Evolutionary conservation across 1,140 invertebrate species (phyloP).

Genomic region (Grapholita molesta): DNA sequence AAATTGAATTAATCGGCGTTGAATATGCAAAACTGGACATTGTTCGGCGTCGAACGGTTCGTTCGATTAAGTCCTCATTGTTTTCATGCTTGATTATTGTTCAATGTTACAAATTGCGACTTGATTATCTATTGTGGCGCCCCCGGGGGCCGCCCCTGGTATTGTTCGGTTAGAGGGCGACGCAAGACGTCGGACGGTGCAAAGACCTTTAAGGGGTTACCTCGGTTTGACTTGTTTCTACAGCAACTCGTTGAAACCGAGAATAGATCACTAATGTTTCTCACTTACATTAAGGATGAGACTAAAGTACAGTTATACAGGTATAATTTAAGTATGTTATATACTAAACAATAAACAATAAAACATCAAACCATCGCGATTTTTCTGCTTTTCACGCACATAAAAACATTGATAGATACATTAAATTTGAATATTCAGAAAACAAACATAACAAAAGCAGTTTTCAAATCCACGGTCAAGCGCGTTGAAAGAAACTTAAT

Average conservation of each 20-base stretch:
- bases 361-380: too few relatives aligned
- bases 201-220: not conserved
- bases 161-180: not conserved
- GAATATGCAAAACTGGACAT: slow-evolving; percentile 65
- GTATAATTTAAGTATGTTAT: too few relatives aligned
- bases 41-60: slow-evolving; percentile 38
- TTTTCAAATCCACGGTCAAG: not conserved
- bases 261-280: too few relatives aligned
- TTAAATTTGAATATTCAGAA: too few relatives aligned
- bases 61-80: slow-evolving; percentile 52
- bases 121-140: slow-evolving; percentile 18
- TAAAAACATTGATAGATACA: too few relatives aligned
- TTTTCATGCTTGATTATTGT: slow-evolving; percentile 46
- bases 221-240: not conserved
- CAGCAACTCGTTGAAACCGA: not conserved
- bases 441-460: not conserved
- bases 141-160: not conserved
- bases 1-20: slow-evolving; percentile 66
- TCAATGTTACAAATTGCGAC: slow-evolving; percentile 31
- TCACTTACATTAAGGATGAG: too few relatives aligned
- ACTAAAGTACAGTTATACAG: too few relatives aligned
- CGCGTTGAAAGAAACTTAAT: slow-evolving; percentile 42
- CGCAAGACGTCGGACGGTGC: not conserved
- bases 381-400: too few relatives aligned
- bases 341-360: too few relatives aligned